These are phyloP conservation scores for Lemur catta DNA, from an alignment of 2,797 vertebrate species.

Conservation along the genomic window DNA sequence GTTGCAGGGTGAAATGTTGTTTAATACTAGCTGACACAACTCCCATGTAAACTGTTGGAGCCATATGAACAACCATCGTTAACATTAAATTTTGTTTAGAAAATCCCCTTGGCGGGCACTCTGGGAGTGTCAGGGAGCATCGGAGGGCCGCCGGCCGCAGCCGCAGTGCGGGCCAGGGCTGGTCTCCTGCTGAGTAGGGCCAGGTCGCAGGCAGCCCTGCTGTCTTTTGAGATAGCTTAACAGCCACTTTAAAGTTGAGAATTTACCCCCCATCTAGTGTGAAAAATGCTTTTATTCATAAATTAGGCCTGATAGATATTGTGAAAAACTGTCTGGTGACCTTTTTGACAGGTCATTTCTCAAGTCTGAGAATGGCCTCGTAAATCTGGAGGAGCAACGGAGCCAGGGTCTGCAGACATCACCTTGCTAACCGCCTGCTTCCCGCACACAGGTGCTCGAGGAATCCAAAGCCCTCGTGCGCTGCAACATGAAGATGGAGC, in stretches of 20 bases:
- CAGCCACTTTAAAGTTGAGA: neutral
- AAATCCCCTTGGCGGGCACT: neutral
- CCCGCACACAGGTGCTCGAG: slow-evolving; percentile 89
- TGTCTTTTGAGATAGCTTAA: neutral
- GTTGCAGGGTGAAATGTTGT: neutral
- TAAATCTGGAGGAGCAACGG: fast-evolving
- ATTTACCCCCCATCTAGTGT: neutral
- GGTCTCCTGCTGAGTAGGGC: fast-evolving
- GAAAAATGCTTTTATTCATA: neutral
- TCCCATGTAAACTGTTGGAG: neutral
- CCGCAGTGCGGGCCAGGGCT: fast-evolving
- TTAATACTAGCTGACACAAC: neutral
- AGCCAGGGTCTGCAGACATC: fast-evolving
- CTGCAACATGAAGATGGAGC: slow-evolving; percentile 90
- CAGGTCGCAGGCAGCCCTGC: fast-evolving
- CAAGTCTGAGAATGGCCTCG: fast-evolving
- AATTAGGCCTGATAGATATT: neutral
- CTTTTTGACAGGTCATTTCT: neutral
- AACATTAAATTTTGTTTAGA: neutral
- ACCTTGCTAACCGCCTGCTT: neutral
- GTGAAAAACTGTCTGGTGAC: neutral
- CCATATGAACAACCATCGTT: neutral
- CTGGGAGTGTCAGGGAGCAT: neutral
- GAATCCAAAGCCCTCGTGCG: slow-evolving; percentile 97
- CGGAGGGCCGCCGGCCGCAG: fast-evolving